Percentiles rank a stretch among this genome's conserved stretches.
These are phyloP conservation scores for Drosophila nr. medialis DNA, from an alignment of 2,888 invertebrate species.

Conservation along the genomic window DNA sequence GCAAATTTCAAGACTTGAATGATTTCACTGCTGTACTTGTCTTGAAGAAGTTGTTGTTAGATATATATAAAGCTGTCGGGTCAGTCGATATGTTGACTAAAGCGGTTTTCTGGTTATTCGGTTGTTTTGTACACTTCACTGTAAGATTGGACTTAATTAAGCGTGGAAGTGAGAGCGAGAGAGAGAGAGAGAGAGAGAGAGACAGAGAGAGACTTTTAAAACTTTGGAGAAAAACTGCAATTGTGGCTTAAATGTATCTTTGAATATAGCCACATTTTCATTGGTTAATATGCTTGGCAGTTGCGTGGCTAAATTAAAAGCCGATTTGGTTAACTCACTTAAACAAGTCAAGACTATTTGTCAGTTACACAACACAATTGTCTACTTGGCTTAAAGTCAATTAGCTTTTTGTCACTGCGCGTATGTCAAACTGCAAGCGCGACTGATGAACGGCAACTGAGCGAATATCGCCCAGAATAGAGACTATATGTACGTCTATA, in stretches of 20 bases:
- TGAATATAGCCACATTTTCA: not conserved
- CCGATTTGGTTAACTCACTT: not conserved
- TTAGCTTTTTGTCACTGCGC: constrained; percentile 1
- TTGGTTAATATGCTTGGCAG: not conserved
- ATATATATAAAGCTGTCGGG: not conserved
- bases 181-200: not conserved
- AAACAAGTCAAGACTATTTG: not conserved
- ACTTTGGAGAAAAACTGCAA: not conserved
- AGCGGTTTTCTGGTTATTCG: not conserved
- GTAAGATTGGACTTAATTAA: not conserved
- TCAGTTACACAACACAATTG: not conserved
- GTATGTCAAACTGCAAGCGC: constrained; percentile 16
- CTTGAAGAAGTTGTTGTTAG: too few species aligned
- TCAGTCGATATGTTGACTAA: not conserved
- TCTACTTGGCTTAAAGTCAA: not conserved
- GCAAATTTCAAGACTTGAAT: not conserved
- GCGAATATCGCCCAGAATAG: constrained; percentile 16
- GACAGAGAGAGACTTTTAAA: not conserved
- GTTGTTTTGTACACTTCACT: not conserved
- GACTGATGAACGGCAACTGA: constrained; percentile 51
- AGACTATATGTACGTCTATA: constrained; percentile 26
- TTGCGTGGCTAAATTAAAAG: not conserved
- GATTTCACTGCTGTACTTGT: not conserved
- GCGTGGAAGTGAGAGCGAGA: not conserved
- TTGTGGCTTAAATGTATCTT: not conserved